phyloP scores from a whole-genome alignment of 2,113 vertebrate species.

The Pogonocichla stellata region DNA sequence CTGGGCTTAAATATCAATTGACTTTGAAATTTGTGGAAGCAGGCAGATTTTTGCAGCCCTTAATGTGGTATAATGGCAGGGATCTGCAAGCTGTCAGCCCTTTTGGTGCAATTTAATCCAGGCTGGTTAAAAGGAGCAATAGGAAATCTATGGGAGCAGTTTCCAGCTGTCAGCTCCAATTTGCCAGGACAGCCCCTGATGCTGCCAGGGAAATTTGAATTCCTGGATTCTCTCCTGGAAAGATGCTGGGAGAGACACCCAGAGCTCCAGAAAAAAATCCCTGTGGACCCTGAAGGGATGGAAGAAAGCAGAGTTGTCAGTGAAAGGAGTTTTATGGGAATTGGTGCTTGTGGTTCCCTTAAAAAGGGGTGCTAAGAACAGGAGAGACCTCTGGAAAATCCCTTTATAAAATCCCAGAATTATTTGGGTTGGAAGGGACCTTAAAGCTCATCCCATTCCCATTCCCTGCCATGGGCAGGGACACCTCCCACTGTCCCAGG shows the following conservation, averaged over 20 bases:
- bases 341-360: accelerated
- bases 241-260: background rate
- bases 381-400: background rate
- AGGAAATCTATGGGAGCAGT: constrained; percentile 70
- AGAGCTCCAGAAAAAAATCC: background rate
- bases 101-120: constrained; percentile 67
- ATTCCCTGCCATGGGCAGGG: background rate
- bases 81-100: constrained; percentile 56
- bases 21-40: constrained; percentile 67
- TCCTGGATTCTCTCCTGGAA: background rate
- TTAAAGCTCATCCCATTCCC: accelerated
- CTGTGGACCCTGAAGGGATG: background rate
- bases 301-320: background rate
- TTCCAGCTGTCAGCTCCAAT: constrained; percentile 72
- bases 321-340: background rate
- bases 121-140: constrained; percentile 61
- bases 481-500: background rate
- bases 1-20: constrained; percentile 48
- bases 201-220: background rate
- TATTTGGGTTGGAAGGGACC: accelerated
- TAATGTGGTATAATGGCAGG: constrained; percentile 25
- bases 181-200: constrained; percentile 34
- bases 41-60: constrained; percentile 41
- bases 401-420: background rate
- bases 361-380: background rate